Base-by-base conservation (phyloP, 2,113 vertebrate species). In the Hymenochirus boettgeri region DNA sequence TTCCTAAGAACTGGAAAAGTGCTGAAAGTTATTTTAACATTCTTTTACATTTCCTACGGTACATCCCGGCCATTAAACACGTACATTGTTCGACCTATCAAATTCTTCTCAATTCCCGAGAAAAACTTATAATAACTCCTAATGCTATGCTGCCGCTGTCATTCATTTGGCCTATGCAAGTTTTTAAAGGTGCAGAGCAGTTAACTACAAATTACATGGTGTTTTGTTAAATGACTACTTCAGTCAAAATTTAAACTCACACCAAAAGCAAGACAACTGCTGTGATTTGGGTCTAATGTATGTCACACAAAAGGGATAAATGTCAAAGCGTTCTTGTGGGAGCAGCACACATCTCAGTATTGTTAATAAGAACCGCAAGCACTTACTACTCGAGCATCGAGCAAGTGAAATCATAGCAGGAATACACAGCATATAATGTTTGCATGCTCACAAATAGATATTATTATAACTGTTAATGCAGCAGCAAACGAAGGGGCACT, bases 161-260 rank as follows among this genome's bases (percentile, higher is more conserved):
- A 42, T 42, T 42, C 13, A n/a, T 5, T 15, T n/a, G 39, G 7
- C 39, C 39, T 42, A 42, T 42, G 39, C 39, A 42, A 42, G 39
- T 42, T 42, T 42, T 42, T 15, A 42, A 42, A n/a, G 17, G 13
- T 42, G 39, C 11, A 15, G 39, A 42, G 39, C 39, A 42, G 39
- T 42, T 42, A 42, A 42, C 39, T 42, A 12, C 17, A 42, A 42
- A 42, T 42, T 42, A 42, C 17, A 42, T 42, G 39, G 39, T 42
- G 39, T 42, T 42, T 42, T 42, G 39, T 42, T 42, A 42, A 42
- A 42, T 42, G 15, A 42, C 39, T 42, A 42, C 39, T 42, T 42
- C 39, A 15, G 39, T 42, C 39, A 42, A 42, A 13, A 42, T 42
- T 42, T 42, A 17, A n/a, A 42, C 39, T 42, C 17, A 42, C 39